A percentile compares a stretch with the other conserved stretches of the same genome.
Conservation (phyloP, 2,888 invertebrate species). For the Noctua comes region DNA sequence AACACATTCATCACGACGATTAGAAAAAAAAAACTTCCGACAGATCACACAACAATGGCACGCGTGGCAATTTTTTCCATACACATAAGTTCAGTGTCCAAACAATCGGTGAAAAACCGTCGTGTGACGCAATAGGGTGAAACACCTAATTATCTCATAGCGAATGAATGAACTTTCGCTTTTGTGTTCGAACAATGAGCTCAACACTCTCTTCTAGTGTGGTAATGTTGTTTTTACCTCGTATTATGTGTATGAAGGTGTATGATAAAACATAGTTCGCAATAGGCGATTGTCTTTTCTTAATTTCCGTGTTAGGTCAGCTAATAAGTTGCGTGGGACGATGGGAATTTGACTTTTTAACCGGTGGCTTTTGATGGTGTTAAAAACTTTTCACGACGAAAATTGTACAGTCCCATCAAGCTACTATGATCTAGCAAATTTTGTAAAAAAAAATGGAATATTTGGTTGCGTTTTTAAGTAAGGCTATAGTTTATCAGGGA, state of each 20-base stretch:
- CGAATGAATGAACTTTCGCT: slow-evolving; percentile 89
- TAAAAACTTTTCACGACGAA: background rate
- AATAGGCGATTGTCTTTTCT: slow-evolving; percentile 63
- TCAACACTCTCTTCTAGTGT: slow-evolving; percentile 82
- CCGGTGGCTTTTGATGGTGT: background rate
- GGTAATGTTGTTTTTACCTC: slow-evolving; percentile 83
- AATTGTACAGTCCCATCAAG: background rate
- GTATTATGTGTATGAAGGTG: slow-evolving; percentile 74
- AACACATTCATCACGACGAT: slow-evolving; percentile 41
- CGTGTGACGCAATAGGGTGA: slow-evolving; percentile 87
- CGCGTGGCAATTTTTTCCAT: slow-evolving; percentile 67
- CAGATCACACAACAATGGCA: slow-evolving; percentile 72
- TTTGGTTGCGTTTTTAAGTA: background rate
- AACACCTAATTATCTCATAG: slow-evolving; percentile 89
- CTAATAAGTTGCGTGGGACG: slow-evolving; percentile 26
- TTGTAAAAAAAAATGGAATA: too few species aligned
- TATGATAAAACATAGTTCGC: slow-evolving; percentile 67
- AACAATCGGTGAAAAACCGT: slow-evolving; percentile 85
- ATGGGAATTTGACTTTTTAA: slow-evolving; percentile 26
- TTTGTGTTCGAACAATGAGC: slow-evolving; percentile 88
- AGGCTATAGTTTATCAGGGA: background rate
- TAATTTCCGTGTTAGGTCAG: slow-evolving; percentile 63
- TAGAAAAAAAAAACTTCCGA: slow-evolving; percentile 75
- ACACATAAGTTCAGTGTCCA: slow-evolving; percentile 79
- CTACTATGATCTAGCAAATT: too few species aligned